A percentile compares a stretch with the other conserved stretches of the same genome.
Evolutionary conservation across 2,888 invertebrate species (phyloP).

Genomic region (Thera obeliscata): DNA sequence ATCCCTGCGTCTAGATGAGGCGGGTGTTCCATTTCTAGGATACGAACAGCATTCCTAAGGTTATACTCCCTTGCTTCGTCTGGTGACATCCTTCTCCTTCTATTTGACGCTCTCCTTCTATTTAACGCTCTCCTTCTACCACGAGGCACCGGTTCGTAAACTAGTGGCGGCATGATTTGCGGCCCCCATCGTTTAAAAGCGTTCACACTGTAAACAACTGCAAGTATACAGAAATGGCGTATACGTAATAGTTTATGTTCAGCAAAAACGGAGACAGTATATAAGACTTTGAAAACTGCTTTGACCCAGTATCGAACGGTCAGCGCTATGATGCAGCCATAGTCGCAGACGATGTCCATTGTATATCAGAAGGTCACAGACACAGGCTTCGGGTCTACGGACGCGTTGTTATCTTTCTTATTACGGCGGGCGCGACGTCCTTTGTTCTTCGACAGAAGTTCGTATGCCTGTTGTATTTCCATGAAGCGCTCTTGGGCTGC

Average conservation of each 20-base stretch:
- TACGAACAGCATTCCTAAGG: not conserved
- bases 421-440: constrained; percentile 89
- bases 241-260: not conserved
- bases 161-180: too few species aligned
- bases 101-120: too few species aligned
- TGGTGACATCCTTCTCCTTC: too few species aligned
- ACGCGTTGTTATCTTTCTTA: constrained; percentile 83
- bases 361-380: constrained; percentile 42
- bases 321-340: not conserved
- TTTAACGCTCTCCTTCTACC: too few species aligned
- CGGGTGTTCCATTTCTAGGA: not conserved
- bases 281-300: not conserved
- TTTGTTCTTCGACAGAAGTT: constrained; percentile 93
- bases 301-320: not conserved
- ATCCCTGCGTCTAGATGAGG: not conserved
- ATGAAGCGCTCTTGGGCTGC: constrained; percentile 94
- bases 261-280: not conserved
- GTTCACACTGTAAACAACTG: too few species aligned
- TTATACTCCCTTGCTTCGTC: not conserved
- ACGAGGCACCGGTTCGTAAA: too few species aligned
- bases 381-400: not conserved
- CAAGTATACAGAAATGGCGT: too few species aligned
- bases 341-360: not conserved
- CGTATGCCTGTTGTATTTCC: constrained; percentile 97
- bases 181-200: too few species aligned